A percentile compares a stretch with the other conserved stretches of the same genome.
Evolutionary conservation across 2,797 vertebrate species (phyloP).

Genomic region (Crossoptilon crossoptilon): DNA sequence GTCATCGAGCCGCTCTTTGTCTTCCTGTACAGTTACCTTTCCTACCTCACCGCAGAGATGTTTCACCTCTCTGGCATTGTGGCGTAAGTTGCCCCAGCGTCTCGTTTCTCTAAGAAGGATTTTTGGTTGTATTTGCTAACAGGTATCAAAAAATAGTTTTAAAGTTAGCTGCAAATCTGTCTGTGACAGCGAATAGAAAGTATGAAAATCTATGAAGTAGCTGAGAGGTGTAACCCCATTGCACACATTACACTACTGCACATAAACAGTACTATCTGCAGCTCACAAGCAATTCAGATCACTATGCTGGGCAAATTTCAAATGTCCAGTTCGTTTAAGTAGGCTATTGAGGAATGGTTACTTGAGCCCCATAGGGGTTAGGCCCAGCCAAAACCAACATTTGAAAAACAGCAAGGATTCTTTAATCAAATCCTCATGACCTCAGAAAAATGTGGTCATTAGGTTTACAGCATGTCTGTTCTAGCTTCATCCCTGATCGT

Average conservation of each 20-base stretch:
- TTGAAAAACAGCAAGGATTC: neutral
- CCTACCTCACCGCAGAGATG: conserved; percentile 89
- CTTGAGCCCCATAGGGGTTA: neutral
- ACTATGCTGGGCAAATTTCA: neutral
- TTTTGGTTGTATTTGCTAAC: neutral
- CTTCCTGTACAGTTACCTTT: conserved; percentile 89
- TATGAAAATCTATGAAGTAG: neutral
- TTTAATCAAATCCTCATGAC: neutral
- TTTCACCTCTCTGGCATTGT: conserved; percentile 88
- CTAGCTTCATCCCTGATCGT: neutral
- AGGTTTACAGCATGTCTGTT: neutral
- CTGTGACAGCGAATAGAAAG: neutral
- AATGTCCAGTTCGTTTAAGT: rapidly evolving
- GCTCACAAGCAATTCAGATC: neutral
- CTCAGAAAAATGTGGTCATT: neutral
- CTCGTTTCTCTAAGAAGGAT: neutral
- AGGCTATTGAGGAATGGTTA: neutral
- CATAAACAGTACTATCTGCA: neutral
- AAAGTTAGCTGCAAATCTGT: neutral
- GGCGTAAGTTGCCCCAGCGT: conserved; percentile 80
- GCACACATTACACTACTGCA: neutral
- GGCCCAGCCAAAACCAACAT: neutral
- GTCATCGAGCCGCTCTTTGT: conserved; percentile 89
- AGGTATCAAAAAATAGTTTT: neutral
- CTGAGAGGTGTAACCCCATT: neutral